A percentile compares a stretch with the other conserved stretches of the same genome.
Evolutionary conservation across 2,888 invertebrate genomes (phyloP).

Genomic region (Odontomyia ornata): DNA sequence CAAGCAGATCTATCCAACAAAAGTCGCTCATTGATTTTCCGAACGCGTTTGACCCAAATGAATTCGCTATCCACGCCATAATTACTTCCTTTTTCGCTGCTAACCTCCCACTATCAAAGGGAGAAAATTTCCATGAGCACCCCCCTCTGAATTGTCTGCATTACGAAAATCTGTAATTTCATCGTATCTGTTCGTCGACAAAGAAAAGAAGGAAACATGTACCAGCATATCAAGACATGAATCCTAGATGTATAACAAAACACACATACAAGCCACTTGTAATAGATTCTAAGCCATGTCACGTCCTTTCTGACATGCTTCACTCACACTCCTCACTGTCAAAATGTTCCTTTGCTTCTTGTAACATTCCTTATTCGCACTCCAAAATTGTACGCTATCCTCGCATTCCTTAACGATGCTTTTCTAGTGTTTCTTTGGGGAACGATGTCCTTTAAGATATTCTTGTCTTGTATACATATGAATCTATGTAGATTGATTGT

Average conservation of each 20-base stretch:
- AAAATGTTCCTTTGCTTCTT: not conserved
- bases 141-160: conserved; percentile 6
- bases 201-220: not conserved
- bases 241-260: too few species aligned
- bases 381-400: too few species aligned
- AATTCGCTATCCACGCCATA: conserved; percentile 13
- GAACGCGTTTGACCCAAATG: conserved; percentile 23
- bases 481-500: not conserved
- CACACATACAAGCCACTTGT: too few species aligned
- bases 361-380: not conserved
- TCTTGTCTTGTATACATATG: not conserved
- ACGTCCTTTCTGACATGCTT: conserved; percentile 27
- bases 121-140: too few species aligned
- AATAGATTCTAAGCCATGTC: conserved; percentile 34
- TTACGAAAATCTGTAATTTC: conserved; percentile 34
- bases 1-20: too few species aligned
- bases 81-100: conserved; percentile 28
- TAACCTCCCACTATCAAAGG: not conserved
- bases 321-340: conserved; percentile 7
- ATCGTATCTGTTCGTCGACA: not conserved
- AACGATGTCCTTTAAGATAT: not conserved
- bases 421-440: not conserved
- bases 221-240: not conserved
- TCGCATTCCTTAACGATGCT: not conserved
- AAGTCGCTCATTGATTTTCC: not conserved